Evolutionary conservation across 2,888 invertebrate species (phyloP), one percentile per base, ranked within the genome.

Genomic region (Ypsolopha sequella): DNA sequence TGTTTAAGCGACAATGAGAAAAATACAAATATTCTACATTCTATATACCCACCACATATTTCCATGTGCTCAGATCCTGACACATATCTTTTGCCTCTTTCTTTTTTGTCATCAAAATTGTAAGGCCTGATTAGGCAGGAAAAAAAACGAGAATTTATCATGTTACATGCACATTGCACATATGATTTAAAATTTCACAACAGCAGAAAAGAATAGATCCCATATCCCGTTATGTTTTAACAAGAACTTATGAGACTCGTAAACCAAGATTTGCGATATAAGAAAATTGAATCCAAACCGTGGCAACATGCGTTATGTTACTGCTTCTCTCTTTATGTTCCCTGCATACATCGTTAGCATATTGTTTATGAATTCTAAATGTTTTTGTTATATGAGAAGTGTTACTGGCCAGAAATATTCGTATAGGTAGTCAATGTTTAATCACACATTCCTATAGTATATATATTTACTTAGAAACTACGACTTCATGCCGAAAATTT

Each of bases 331-430:
- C 24, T 24, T 75, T 73, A 72, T 65, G 65, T 62, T 60, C 63
- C 56, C 53, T 60, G 57, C n/a, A 61, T 60, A 60, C 56, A 57
- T 69, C 71, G 69, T 70, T 70, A 68, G 67, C 71, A 69, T 72
- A 68, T 70, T 68, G 67, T 74, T 76, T 73, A 76, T 68, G 73
- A 70, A 64, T 65, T 61, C 67, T 69, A 64, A 72, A 71, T 66
- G n/a, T n/a, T 39, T 39, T 39, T 39, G 39, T 39, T 39, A 6
- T 39, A 39, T 24, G 24, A 4, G 24, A 24, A 24, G 24, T 24
- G 4, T 24, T 24, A 24, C 24, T 4, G 24, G 4, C 24, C 4
- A 4, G 2, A 3, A 24, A 24, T 24, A 24, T 24, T 3, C 24
- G 2, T 24, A 2, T 3, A n/a, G n/a, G n/a, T n/a, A 24, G 24